Conservation (phyloP, 2,797 vertebrate genomes). For the Acanthurus lineatus region DNA sequence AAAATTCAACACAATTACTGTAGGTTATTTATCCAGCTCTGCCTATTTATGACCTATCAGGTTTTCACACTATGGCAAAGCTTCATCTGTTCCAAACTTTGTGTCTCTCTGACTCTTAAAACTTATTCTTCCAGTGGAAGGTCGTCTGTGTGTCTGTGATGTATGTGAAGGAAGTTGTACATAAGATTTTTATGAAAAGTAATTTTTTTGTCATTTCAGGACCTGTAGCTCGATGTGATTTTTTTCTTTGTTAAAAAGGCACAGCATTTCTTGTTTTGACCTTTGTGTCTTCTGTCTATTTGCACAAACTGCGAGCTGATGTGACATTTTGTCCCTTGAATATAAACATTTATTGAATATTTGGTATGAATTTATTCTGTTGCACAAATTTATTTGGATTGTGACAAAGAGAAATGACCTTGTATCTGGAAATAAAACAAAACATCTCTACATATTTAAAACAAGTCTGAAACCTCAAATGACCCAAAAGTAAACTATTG, state of each 20-base stretch:
- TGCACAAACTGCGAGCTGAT: constrained; percentile 53
- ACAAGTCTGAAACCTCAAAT: neutral
- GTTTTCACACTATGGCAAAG: neutral
- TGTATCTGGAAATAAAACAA: neutral
- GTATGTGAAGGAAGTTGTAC: constrained; percentile 63
- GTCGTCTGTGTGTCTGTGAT: constrained; percentile 3
- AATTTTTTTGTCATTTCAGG: constrained; percentile 13
- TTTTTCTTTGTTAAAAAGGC: constrained; percentile 41
- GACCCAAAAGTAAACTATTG: neutral
- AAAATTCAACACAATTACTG: neutral
- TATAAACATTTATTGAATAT: constrained; percentile 21
- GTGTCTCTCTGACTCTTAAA: neutral
- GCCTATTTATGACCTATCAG: neutral
- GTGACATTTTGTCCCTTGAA: constrained; percentile 40
- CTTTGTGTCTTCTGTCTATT: constrained; percentile 43
- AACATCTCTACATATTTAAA: neutral
- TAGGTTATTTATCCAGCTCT: neutral
- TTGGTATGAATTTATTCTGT: constrained; percentile 27
- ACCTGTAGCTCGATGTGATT: neutral
- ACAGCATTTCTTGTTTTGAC: constrained; percentile 10
- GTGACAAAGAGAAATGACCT: neutral
- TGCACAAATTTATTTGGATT: neutral
- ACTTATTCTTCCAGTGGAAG: constrained; percentile 33
- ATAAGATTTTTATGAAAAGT: constrained; percentile 78
- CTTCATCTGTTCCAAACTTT: neutral